phyloP scores from a whole-genome alignment of 2,888 invertebrate genomes.

The Tetragonula carbonaria region DNA sequence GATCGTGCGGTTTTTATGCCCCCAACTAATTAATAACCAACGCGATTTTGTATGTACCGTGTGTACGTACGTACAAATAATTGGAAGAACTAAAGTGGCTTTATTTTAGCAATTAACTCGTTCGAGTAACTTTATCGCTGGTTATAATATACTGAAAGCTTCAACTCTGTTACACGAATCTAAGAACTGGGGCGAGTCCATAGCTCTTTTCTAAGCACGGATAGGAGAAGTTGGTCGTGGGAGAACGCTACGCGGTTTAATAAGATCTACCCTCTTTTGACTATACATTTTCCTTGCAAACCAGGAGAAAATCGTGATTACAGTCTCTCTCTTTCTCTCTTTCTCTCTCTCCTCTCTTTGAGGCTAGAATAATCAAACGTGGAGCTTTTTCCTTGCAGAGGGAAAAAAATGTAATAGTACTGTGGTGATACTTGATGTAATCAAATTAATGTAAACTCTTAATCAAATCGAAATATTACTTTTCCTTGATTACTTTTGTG shows the following conservation, averaged over 20 bases:
- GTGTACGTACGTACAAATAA: background rate
- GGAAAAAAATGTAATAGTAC: background rate
- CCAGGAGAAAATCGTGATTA: background rate
- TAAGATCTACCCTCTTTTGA: background rate
- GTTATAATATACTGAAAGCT: slow-evolving; percentile 29
- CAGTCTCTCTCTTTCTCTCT: background rate
- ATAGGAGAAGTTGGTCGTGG: slow-evolving; percentile 6
- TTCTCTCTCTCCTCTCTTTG: background rate
- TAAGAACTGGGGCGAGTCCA: background rate
- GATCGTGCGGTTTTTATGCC: background rate
- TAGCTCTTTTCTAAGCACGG: slow-evolving; percentile 8
- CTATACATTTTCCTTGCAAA: background rate
- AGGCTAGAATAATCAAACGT: background rate
- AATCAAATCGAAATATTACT: background rate
- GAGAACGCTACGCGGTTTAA: background rate
- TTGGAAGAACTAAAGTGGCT: background rate
- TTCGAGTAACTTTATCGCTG: slow-evolving; percentile 5
- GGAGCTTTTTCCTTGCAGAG: background rate
- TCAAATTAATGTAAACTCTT: background rate
- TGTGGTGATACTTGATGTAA: background rate
- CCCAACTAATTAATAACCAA: slow-evolving; percentile 2
- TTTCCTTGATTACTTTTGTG: background rate
- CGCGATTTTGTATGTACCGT: no score
- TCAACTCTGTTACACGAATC: slow-evolving; percentile 9
- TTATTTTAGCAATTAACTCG: no score